Base-by-base conservation (phyloP, 2,113 vertebrate species). In the Columba janthina region DNA sequence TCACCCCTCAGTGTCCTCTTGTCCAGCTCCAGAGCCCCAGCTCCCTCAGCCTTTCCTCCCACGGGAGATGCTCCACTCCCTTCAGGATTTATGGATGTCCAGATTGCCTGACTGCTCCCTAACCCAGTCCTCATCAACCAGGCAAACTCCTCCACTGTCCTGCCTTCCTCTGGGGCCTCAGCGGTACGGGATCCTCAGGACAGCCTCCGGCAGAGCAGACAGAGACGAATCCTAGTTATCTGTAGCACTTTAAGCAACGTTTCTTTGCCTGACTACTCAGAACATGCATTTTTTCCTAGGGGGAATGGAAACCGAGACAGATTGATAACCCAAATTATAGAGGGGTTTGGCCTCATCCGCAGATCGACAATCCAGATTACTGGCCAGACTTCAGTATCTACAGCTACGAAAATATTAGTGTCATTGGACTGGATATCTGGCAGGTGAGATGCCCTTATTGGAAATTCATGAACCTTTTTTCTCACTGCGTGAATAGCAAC, bases 371-470 rank as follows among this genome's bases (percentile, higher is more conserved):
- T 65, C 98, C 98, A 4, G 96, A 97, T 50, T 98, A 98, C 91
- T 96, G 96, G 10, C 79, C 97, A 0, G 98, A 98, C 34, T 84
- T 94, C 0, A 96, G 75, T 57, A 98, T 99, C 87, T 98, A 98
- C 32, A 98, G 98, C 88, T 99, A 98, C 61, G 98, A 98, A 82
- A 98, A 96, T 50, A 97, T 99, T 4, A 97, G 98, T 2, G 90
- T 98, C 44, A 54, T 99, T 4, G 99, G 99, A 53, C 97, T 99
- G 62, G 99, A 99, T 62, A 97, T 99, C 34, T 99, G 99, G 99
- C 99, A 99, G 98, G 99, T 99, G 36, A 48, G 42, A 38, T 36
- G 34, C 11, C 34, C 85, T 76, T 42, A 21, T 42, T 44, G 57
- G n/a, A 58, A 72, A 44, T 21, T 28, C 48, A 58, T 67, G 62